Base-by-base conservation (phyloP, 2,113 vertebrate genomes). In the Stigmatopora nigra region DNA sequence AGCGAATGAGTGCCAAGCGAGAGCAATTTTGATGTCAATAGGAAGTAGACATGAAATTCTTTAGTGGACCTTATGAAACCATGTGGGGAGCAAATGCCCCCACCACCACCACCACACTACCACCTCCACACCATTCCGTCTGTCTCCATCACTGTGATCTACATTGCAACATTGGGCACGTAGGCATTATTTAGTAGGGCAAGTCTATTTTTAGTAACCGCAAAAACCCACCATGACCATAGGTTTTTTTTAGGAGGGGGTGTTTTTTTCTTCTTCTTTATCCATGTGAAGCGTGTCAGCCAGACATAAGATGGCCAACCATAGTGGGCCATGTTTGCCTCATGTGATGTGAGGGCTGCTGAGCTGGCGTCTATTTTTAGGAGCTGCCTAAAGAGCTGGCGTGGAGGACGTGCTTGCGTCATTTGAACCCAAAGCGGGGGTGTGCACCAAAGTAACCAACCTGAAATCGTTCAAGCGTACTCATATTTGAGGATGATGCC, bases 311-410 rank as follows among this genome's bases (percentile, higher is more conserved):
- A 66, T 72, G 68, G 70, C 66, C 63, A 73, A 79, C 69, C 67
- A 56, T 85, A 84, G 88, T 74, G 68, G 25, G 82, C 82, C 82
- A 79, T 49, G 65, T 85, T 78, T 80, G 81, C 81, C 80, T 78
- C 83, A 79, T 77, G 75, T 73, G 79, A 69, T 69, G 73, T 60
- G 73, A 68, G 77, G 86, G 85, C 80, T 76, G 83, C n/a, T 7
- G 84, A 86, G 58, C 17, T 5, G n/a, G 46, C 59, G 10, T 82
- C 77, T 87, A 88, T 88, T 87, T 83, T 82, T 56, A 84, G 71
- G 64, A 47, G 65, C 69, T 52, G 73, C 75, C 69, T n/a, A 16
- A 44, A 60, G 58, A 35, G 38, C 36, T 6, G 11, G 17, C 11
- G 36, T 17, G 15, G 17, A 35, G 9, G 31, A 44, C 36, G 1